These are phyloP conservation scores for Caenorhabditis zanzibari DNA, from an alignment of 2,888 invertebrate species.

Conservation along the genomic window DNA sequence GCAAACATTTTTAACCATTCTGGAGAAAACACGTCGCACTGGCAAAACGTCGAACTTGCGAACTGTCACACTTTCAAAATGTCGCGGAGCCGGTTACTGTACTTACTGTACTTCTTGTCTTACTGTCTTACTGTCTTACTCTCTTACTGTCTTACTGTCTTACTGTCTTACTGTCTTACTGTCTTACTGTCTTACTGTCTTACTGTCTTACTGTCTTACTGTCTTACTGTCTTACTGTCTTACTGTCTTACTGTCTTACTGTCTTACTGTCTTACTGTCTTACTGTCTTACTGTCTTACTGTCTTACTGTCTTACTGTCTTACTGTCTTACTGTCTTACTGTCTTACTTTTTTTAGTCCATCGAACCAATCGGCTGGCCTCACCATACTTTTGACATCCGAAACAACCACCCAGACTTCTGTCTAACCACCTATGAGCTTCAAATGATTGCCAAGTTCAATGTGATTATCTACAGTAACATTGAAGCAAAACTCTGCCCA, in stretches of 20 bases:
- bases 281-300: not conserved
- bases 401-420: constrained; percentile 14
- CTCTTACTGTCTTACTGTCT: not conserved
- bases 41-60: too few relatives aligned
- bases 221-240: too few relatives aligned
- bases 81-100: too few relatives aligned
- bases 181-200: too few relatives aligned
- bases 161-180: not conserved
- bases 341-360: too few relatives aligned
- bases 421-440: constrained; percentile 1
- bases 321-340: not conserved
- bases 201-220: too few relatives aligned
- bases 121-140: not conserved
- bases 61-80: too few relatives aligned
- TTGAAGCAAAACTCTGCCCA: not conserved
- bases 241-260: not conserved
- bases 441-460: not conserved
- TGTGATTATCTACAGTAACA: not conserved
- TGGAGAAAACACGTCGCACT: too few relatives aligned
- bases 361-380: too few relatives aligned
- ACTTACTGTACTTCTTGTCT: not conserved
- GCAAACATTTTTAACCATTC: too few relatives aligned
- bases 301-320: not conserved
- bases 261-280: not conserved
- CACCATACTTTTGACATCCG: too few relatives aligned